Percentiles rank a stretch among this genome's conserved stretches.
These are phyloP conservation scores for Apostichopus japonicus DNA, from an alignment of 35 echinoderm and acorn worm genomes.

Conservation along the genomic window DNA sequence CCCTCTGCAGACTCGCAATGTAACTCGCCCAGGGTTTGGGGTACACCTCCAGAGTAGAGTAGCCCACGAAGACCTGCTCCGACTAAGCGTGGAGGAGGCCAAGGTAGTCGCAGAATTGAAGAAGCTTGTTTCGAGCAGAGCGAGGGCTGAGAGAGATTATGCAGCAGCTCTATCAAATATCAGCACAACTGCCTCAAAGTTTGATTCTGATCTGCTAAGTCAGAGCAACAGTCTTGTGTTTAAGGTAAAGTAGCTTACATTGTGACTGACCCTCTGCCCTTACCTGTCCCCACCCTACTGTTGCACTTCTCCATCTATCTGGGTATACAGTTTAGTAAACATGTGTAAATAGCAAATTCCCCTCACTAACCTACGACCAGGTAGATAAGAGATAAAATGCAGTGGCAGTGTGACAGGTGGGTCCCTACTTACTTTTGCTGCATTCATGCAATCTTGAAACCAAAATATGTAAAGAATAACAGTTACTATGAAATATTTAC, in stretches of 20 bases:
- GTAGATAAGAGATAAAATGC: too few species aligned
- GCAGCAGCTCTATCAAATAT: conserved; percentile 75
- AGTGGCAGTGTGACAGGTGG: too few species aligned
- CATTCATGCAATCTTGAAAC: too few species aligned
- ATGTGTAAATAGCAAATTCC: too few species aligned
- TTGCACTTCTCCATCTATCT: too few species aligned
- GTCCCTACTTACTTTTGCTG: too few species aligned
- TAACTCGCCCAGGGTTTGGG: conserved; percentile 86
- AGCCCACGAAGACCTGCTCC: conserved; percentile 80
- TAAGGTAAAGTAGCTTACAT: neutral
- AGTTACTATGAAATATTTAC: too few species aligned
- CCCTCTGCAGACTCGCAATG: conserved; percentile 52
- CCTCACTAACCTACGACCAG: too few species aligned
- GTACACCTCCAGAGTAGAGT: conserved; percentile 80
- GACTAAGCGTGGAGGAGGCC: conserved; percentile 78
- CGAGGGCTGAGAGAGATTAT: conserved; percentile 86
- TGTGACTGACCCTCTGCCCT: too few species aligned
- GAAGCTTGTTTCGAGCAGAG: conserved; percentile 34
- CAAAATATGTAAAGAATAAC: too few species aligned
- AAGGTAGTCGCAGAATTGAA: conserved; percentile 38
- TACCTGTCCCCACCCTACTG: too few species aligned
- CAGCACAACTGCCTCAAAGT: conserved; percentile 60
- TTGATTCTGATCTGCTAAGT: conserved; percentile 68
- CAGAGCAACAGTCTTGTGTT: conserved; percentile 41
- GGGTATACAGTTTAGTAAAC: too few species aligned